These are phyloP conservation scores for Cettia cetti DNA, from an alignment of 2,113 vertebrate genomes.

Conservation along the genomic window DNA sequence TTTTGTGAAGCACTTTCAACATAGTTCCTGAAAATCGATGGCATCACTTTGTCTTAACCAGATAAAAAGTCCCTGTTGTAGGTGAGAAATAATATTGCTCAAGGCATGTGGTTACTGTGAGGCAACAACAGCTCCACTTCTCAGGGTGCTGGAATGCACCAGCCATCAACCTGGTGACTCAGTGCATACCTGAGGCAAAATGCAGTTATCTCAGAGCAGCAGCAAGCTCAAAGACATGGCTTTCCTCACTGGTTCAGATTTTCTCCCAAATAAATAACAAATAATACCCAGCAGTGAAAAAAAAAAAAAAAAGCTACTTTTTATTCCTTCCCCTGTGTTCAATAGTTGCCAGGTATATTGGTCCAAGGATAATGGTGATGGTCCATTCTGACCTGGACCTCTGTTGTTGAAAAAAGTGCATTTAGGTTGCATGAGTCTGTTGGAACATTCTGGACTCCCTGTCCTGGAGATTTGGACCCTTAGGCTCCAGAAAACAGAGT, in stretches of 20 bases:
- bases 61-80: neutral
- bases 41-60: neutral
- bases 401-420: neutral
- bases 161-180: conserved; percentile 31
- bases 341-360: neutral
- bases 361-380: neutral
- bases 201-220: conserved; percentile 10
- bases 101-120: conserved; percentile 8
- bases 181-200: conserved; percentile 33
- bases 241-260: conserved; percentile 8
- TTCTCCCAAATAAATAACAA: conserved; percentile 32
- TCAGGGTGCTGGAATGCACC: neutral
- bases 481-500: neutral
- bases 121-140: conserved; percentile 14
- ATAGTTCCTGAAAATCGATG: neutral
- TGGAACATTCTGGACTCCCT: neutral
- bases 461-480: neutral
- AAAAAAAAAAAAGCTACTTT: neutral
- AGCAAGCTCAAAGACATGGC: neutral
- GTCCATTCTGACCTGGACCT: neutral
- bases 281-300: neutral
- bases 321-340: neutral
- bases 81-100: conserved; percentile 6
- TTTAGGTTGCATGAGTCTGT: neutral
- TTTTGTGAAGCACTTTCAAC: conserved; percentile 16